phyloP scores from a whole-genome alignment of 2,888 invertebrate species.

The Tyria jacobaeae region DNA sequence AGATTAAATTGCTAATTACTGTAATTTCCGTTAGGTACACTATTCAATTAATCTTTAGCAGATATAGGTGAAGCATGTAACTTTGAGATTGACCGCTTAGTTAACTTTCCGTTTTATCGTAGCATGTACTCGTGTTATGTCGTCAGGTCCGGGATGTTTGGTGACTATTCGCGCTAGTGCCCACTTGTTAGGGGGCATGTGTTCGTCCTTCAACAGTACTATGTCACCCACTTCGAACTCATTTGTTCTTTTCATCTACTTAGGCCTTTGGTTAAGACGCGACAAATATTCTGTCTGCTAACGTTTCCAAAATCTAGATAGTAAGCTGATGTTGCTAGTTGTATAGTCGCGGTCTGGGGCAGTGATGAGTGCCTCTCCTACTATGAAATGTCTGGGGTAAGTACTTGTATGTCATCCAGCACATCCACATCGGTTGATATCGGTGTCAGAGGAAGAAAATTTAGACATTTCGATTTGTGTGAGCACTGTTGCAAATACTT shows the following conservation, averaged over 20 bases:
- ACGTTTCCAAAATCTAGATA: slow-evolving; percentile 39
- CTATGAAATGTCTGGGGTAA: slow-evolving; percentile 42
- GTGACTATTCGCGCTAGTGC: slow-evolving; percentile 29
- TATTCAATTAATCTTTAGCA: too few relatives aligned
- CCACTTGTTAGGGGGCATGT: slow-evolving; percentile 40
- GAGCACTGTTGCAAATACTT: slow-evolving; percentile 19
- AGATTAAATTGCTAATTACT: too few relatives aligned
- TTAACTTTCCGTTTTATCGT: slow-evolving; percentile 10
- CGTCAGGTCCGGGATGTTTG: slow-evolving; percentile 23
- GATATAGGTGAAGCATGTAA: slow-evolving; percentile 1
- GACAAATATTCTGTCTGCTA: slow-evolving; percentile 44
- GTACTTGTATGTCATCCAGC: slow-evolving; percentile 19
- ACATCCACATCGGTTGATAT: slow-evolving; percentile 13
- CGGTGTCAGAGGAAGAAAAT: slow-evolving; percentile 7
- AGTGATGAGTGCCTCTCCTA: slow-evolving; percentile 31
- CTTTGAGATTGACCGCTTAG: slow-evolving; percentile 1
- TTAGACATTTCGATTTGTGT: slow-evolving; percentile 8
- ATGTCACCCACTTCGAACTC: slow-evolving; percentile 32
- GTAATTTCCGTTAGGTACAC: too few relatives aligned
- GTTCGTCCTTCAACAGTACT: slow-evolving; percentile 32
- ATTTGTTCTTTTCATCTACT: slow-evolving; percentile 27
- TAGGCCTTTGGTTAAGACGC: slow-evolving; percentile 33
- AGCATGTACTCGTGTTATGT: too few relatives aligned
- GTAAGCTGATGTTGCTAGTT: slow-evolving; percentile 15
- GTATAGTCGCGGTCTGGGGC: slow-evolving; percentile 10